These are phyloP conservation scores for Polyergus mexicanus DNA, from an alignment of 1,140 invertebrate species.

Conservation along the genomic window DNA sequence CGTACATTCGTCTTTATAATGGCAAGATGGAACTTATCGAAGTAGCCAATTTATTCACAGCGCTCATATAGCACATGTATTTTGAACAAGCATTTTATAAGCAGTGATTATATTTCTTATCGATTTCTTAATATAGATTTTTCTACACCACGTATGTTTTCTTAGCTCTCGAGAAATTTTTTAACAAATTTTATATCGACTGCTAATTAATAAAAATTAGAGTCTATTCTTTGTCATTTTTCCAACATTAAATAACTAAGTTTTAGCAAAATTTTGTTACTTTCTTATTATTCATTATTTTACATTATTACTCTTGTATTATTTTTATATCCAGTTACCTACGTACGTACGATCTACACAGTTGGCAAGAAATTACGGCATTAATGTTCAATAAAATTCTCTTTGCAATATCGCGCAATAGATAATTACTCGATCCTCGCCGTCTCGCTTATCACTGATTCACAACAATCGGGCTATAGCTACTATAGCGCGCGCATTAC, in stretches of 20 bases:
- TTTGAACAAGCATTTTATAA: neutral
- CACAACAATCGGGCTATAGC: slow-evolving; percentile 51
- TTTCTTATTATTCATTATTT: neutral
- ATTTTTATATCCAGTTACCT: neutral
- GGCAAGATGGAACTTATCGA: slow-evolving; percentile 49
- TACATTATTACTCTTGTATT: neutral
- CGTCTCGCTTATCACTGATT: slow-evolving; percentile 48
- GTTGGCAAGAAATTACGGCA: neutral
- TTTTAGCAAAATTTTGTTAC: neutral
- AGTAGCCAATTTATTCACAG: slow-evolving; percentile 21
- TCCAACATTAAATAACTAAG: neutral
- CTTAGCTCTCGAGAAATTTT: neutral
- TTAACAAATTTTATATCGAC: neutral
- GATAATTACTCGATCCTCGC: slow-evolving; percentile 39
- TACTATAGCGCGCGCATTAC: slow-evolving; percentile 42
- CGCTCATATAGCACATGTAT: neutral
- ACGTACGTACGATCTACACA: neutral
- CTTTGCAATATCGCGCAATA: neutral
- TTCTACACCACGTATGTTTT: neutral
- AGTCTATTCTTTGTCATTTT: neutral
- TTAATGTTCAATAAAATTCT: neutral
- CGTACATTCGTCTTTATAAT: slow-evolving; percentile 60
- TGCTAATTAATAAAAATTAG: neutral
- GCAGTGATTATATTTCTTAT: neutral
- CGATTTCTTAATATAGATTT: neutral